Percentiles rank a stretch among this genome's conserved stretches.
phyloP scores from a whole-genome alignment of 1,140 invertebrate genomes.

The fruit fly (Drosophila melanogaster) region DNA sequence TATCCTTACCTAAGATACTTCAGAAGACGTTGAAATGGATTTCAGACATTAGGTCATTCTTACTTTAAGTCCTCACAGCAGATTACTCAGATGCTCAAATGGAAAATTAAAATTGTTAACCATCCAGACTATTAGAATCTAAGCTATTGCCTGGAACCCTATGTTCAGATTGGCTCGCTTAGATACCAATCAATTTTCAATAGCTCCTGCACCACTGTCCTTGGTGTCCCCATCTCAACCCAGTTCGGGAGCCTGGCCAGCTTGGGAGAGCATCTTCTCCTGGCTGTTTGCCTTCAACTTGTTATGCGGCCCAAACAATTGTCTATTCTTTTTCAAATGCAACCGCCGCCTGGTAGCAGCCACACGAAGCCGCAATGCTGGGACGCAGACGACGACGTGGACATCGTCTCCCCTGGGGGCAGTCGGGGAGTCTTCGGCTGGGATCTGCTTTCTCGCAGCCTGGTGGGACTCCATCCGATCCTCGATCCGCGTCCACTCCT shows the following conservation, averaged over 20 bases:
- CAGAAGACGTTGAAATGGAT: too few species aligned
- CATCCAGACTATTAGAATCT: too few species aligned
- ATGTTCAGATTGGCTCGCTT: too few species aligned
- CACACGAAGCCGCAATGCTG: slow-evolving; percentile 7
- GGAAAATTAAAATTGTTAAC: too few species aligned
- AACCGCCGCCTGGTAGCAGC: slow-evolving; percentile 60
- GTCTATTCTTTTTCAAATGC: slow-evolving; percentile 78
- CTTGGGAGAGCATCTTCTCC: slow-evolving; percentile 44
- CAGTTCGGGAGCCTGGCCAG: slow-evolving; percentile 31
- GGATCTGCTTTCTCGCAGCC: slow-evolving; percentile 40
- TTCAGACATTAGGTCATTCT: too few species aligned
- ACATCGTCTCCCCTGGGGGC: slow-evolving; percentile 56
- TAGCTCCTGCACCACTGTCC: slow-evolving; percentile 23
- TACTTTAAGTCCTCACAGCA: too few species aligned
- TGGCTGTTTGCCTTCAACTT: slow-evolving; percentile 63
- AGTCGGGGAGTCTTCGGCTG: slow-evolving; percentile 51
- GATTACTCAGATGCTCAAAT: too few species aligned
- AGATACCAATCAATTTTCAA: too few species aligned
- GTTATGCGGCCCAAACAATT: slow-evolving; percentile 79
- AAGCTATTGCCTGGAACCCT: too few species aligned
- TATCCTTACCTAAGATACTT: too few species aligned
- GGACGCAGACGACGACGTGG: slow-evolving; percentile 24
- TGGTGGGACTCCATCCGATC: slow-evolving; percentile 47
- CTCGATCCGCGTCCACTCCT: slow-evolving; percentile 30
- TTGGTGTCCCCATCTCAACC: slow-evolving; percentile 24